A percentile compares a stretch with the other conserved stretches of the same genome.
Conservation (phyloP, 2,113 vertebrate species). For the Hippocampus zosterae region DNA sequence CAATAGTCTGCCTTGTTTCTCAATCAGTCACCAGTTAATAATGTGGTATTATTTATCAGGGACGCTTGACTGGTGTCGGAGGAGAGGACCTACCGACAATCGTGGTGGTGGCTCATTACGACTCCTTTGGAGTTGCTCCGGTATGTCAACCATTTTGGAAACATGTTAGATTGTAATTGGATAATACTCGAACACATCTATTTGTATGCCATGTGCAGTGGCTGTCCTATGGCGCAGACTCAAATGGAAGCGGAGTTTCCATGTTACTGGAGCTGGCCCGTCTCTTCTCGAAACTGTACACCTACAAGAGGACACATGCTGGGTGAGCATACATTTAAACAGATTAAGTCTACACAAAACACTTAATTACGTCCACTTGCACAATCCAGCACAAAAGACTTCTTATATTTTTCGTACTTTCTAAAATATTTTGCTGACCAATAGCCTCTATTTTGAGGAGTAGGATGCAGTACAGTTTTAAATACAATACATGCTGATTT, state of each 20-base stretch:
- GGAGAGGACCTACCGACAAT: conserved; percentile 95
- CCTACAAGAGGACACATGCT: conserved; percentile 94
- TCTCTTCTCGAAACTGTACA: conserved; percentile 94
- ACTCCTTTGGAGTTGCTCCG: conserved; percentile 93
- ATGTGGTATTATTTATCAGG: conserved; percentile 61
- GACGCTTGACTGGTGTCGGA: conserved; percentile 88
- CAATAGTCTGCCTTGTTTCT: not conserved
- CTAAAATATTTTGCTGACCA: too few species aligned
- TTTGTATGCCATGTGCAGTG: conserved; percentile 74
- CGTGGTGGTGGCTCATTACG: conserved; percentile 93
- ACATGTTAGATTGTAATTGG: not conserved
- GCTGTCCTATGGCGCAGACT: conserved; percentile 93
- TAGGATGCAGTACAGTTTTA: too few species aligned
- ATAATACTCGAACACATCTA: not conserved
- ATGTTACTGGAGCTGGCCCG: conserved; percentile 91
- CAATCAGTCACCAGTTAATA: conserved; percentile 2
- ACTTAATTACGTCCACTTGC: not conserved
- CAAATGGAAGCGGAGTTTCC: conserved; percentile 89
- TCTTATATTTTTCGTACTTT: too few species aligned
- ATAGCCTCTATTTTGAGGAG: too few species aligned
- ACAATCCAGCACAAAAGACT: too few species aligned
- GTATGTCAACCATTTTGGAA: conserved; percentile 60
- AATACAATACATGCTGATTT: too few species aligned
- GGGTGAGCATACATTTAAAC: conserved; percentile 67
- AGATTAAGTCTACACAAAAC: not conserved